phyloP scores from a whole-genome alignment of 1,140 invertebrate species.

The Euwallacea fornicatus region DNA sequence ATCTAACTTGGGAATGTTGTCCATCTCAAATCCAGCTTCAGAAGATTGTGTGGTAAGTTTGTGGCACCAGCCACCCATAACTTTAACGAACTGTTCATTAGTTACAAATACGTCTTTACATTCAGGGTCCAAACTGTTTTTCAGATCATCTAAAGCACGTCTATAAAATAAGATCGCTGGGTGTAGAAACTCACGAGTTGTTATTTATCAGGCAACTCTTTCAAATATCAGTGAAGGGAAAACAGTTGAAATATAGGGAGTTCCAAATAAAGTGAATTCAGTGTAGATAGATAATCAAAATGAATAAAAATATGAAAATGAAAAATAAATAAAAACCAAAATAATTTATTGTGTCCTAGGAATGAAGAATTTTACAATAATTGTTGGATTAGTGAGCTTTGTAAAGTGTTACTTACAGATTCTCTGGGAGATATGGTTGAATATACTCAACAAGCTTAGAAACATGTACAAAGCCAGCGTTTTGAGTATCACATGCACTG shows the following conservation, averaged over 20 bases:
- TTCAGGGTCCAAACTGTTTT: slow-evolving; percentile 38
- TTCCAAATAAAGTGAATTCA: not conserved
- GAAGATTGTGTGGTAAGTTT: slow-evolving; percentile 26
- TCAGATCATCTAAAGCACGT: slow-evolving; percentile 36
- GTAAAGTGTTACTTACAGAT: slow-evolving; percentile 39
- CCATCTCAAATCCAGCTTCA: slow-evolving; percentile 13
- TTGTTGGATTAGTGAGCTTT: too few relatives aligned
- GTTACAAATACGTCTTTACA: slow-evolving; percentile 27
- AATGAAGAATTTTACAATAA: too few relatives aligned
- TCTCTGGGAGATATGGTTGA: slow-evolving; percentile 38
- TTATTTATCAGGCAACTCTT: too few relatives aligned
- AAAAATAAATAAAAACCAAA: too few relatives aligned
- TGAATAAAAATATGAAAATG: not conserved
- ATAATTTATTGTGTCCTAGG: too few relatives aligned
- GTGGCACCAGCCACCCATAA: slow-evolving; percentile 39
- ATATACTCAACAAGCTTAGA: slow-evolving; percentile 41
- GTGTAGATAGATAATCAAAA: not conserved
- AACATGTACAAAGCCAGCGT: slow-evolving; percentile 33
- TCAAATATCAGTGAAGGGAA: too few relatives aligned
- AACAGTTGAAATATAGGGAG: too few relatives aligned
- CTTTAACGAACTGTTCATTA: slow-evolving; percentile 33
- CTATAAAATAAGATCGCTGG: slow-evolving; percentile 26
- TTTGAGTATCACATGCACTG: slow-evolving; percentile 34
- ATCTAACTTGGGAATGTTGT: slow-evolving; percentile 23
- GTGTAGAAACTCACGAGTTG: too few relatives aligned